Conservation (phyloP, 2,888 invertebrate genomes). For the Steinernema scapterisci region DNA sequence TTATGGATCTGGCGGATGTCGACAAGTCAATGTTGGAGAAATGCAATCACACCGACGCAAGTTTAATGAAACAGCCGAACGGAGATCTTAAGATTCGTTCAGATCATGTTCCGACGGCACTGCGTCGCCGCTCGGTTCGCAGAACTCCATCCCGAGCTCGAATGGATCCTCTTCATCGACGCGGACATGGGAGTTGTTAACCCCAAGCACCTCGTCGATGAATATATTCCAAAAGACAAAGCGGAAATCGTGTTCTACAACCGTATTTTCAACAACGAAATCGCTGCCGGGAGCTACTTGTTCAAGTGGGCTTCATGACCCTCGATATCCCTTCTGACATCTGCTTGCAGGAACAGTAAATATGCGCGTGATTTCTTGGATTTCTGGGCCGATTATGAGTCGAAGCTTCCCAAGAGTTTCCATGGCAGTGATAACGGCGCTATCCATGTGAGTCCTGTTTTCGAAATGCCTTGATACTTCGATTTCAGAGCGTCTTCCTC, state of each 20-base stretch:
- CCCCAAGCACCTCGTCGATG: conserved; percentile 39
- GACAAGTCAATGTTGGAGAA: not conserved
- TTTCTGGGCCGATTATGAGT: not conserved
- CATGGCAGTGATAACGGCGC: conserved; percentile 8
- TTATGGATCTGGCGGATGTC: not conserved
- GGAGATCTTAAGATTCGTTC: not conserved
- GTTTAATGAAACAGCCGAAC: no score
- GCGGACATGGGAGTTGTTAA: not conserved
- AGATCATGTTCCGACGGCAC: not conserved
- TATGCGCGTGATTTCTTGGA: not conserved
- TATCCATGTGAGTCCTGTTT: not conserved
- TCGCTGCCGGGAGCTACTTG: conserved; percentile 48
- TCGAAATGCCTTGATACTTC: no score
- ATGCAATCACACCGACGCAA: not conserved
- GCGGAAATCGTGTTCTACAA: conserved; percentile 50
- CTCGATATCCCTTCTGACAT: not conserved
- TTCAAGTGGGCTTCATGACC: not conserved
- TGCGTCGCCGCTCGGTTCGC: not conserved
- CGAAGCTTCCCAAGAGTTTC: not conserved
- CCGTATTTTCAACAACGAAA: conserved; percentile 54
- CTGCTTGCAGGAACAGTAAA: not conserved
- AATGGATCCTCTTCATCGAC: not conserved
- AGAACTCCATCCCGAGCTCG: not conserved
- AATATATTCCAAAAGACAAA: conserved; percentile 37
- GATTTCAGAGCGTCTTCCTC: not conserved